A percentile compares a stretch with the other conserved stretches of the same genome.
These are phyloP conservation scores for Amazona ochrocephala DNA, from an alignment of 2,797 vertebrate species.

Conservation along the genomic window DNA sequence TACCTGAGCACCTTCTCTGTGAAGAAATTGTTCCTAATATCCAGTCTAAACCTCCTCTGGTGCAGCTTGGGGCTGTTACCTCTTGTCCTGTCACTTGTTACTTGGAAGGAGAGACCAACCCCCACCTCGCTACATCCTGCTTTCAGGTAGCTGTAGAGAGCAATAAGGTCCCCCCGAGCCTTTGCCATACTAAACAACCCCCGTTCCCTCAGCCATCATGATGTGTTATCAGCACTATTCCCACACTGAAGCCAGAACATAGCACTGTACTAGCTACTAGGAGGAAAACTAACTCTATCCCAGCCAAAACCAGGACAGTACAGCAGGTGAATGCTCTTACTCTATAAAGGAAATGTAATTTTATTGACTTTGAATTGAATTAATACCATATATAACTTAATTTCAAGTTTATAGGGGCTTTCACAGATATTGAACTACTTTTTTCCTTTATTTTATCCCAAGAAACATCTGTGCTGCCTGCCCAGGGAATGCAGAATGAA, in stretches of 20 bases:
- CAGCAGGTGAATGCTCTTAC: constrained; percentile 40
- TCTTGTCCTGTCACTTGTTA: too few species aligned
- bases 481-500: not conserved
- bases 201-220: not conserved
- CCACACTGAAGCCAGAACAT: not conserved
- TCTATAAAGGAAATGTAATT: constrained; percentile 29
- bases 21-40: too few species aligned
- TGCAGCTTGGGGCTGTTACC: too few species aligned
- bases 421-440: constrained; percentile 6
- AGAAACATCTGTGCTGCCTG: not conserved
- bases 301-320: not conserved
- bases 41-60: too few species aligned
- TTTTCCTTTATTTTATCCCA: not conserved
- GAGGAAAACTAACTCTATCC: not conserved
- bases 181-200: not conserved
- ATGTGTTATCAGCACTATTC: not conserved
- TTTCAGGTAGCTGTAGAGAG: not conserved
- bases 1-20: too few species aligned
- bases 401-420: constrained; percentile 30
- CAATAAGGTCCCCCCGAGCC: not conserved
- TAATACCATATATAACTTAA: constrained; percentile 1
- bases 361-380: constrained; percentile 24
- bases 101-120: not conserved
- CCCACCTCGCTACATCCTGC: not conserved
- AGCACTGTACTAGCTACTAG: not conserved